Conservation (phyloP, 2,888 invertebrate genomes). For the Branchellion lobata region DNA sequence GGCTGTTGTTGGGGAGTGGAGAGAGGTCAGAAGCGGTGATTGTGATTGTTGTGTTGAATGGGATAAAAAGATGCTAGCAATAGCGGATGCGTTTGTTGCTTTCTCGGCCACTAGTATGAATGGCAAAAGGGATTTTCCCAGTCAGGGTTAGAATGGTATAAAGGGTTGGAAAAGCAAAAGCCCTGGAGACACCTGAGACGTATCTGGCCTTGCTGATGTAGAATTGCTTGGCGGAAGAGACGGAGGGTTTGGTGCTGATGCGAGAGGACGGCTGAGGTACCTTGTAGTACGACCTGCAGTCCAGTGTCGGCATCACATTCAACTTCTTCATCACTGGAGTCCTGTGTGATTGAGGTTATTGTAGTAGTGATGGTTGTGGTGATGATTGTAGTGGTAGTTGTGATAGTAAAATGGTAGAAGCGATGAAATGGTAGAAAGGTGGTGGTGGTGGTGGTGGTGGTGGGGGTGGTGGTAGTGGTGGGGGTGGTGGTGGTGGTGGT, state of each 20-base stretch:
- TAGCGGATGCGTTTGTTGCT: no score
- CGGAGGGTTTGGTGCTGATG: conserved; percentile 56
- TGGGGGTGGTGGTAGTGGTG: conserved; percentile 10
- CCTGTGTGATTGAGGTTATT: not conserved
- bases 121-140: no score
- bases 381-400: not conserved
- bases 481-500: not conserved
- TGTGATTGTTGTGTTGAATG: no score
- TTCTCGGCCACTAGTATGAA: no score
- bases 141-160: no score
- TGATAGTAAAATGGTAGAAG: no score
- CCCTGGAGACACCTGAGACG: conserved; percentile 77
- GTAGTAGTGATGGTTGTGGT: no score
- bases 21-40: not conserved
- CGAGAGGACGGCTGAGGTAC: not conserved
- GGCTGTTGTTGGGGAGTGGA: not conserved
- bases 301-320: not conserved
- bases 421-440: no score
- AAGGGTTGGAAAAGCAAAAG: no score
- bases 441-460: conserved; percentile 19
- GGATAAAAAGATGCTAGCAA: no score
- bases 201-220: conserved; percentile 78
- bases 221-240: conserved; percentile 71
- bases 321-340: not conserved
- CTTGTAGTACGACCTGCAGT: not conserved